Evolutionary conservation across 1,140 invertebrate genomes (phyloP).

Genomic region (Eciton burchellii): DNA sequence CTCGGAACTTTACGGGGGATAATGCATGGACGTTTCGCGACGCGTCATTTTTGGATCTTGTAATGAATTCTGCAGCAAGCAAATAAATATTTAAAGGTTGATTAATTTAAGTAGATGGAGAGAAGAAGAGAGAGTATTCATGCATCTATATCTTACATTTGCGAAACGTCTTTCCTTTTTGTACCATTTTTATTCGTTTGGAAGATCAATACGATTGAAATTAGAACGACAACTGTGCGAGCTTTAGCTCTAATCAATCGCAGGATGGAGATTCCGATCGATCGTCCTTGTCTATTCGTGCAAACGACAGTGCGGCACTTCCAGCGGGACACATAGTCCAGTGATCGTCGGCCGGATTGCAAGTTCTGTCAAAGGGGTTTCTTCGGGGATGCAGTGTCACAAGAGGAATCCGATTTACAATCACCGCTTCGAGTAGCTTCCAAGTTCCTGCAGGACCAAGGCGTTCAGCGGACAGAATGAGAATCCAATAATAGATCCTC

Average conservation of each 20-base stretch:
- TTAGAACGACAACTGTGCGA: not conserved
- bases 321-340: not conserved
- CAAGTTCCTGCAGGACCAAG: slow-evolving; percentile 46
- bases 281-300: not conserved
- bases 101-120: not conserved
- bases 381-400: slow-evolving; percentile 46
- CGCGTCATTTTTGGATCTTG: not conserved
- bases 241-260: not conserved
- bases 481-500: slow-evolving; percentile 58
- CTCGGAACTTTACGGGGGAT: not conserved
- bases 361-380: slow-evolving; percentile 50
- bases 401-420: slow-evolving; percentile 56
- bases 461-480: slow-evolving; percentile 51
- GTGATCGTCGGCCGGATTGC: slow-evolving; percentile 23
- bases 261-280: not conserved
- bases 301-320: not conserved
- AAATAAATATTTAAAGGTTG: not conserved
- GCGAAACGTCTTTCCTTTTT: not conserved
- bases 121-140: not conserved
- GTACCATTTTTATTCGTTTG: not conserved
- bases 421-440: slow-evolving; percentile 52
- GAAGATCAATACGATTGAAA: not conserved
- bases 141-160: not conserved
- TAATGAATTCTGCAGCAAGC: not conserved
- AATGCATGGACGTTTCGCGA: slow-evolving; percentile 31